These are phyloP conservation scores for Dicyrtoma fusca DNA, from an alignment of 2,888 invertebrate genomes.

Conservation along the genomic window DNA sequence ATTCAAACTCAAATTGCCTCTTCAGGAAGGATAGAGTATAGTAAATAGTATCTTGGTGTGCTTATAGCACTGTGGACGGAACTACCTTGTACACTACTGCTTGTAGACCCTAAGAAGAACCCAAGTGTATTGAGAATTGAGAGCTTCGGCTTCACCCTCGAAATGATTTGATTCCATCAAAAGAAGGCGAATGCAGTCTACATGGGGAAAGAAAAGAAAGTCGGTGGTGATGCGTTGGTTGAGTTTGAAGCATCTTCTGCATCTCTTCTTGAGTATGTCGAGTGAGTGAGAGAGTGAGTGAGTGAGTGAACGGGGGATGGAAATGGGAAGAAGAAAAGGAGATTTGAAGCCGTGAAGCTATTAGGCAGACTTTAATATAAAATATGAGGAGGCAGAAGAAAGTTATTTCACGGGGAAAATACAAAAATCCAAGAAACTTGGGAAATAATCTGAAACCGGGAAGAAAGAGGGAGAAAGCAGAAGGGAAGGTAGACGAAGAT, in stretches of 20 bases:
- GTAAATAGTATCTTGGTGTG: too few relatives aligned
- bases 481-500: background rate
- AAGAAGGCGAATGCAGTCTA: too few relatives aligned
- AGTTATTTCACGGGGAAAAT: conserved; percentile 3
- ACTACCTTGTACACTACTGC: too few relatives aligned
- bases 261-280: background rate
- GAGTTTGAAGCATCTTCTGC: background rate
- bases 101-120: too few relatives aligned
- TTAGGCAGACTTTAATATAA: conserved; percentile 27
- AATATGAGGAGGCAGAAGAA: conserved; percentile 14
- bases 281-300: background rate
- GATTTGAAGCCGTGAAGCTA: conserved; percentile 16
- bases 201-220: background rate
- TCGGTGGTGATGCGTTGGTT: background rate
- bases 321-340: conserved; percentile 6
- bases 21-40: too few relatives aligned
- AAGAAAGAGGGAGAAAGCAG: background rate
- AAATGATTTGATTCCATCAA: too few relatives aligned
- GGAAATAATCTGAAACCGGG: background rate
- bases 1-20: too few relatives aligned
- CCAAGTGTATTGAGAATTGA: too few relatives aligned
- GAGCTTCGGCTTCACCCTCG: too few relatives aligned
- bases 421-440: background rate
- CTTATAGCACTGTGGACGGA: too few relatives aligned
- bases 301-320: background rate